A percentile compares a stretch with the other conserved stretches of the same genome.
Evolutionary conservation across 2,797 vertebrate species (phyloP).

Genomic region (Gobio occitaniae): DNA sequence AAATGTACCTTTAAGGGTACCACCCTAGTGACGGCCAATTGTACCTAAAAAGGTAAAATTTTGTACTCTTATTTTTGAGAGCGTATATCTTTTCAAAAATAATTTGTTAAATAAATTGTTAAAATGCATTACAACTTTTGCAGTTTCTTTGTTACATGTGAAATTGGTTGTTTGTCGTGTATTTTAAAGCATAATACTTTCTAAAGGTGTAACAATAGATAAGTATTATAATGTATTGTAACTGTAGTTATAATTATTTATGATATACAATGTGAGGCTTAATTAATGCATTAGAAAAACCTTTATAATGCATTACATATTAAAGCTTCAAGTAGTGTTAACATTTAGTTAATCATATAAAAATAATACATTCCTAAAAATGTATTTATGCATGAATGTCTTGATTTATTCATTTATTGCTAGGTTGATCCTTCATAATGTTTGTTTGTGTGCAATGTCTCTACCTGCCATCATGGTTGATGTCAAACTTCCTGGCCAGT

Average conservation of each 20-base stretch:
- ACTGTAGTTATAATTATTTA: neutral
- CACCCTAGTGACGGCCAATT: too few species aligned
- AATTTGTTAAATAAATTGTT: neutral
- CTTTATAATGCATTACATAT: neutral
- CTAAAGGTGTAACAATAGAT: neutral
- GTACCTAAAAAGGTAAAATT: too few species aligned
- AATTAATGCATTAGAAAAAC: neutral
- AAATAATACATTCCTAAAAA: too few species aligned
- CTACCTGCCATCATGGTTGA: constrained; percentile 61
- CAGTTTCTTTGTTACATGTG: neutral
- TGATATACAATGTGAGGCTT: neutral
- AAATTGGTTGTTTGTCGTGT: neutral
- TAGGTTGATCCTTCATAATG: neutral
- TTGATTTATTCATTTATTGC: neutral
- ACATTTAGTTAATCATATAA: neutral
- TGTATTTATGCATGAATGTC: neutral
- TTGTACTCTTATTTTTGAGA: too few species aligned
- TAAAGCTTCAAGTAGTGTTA: neutral
- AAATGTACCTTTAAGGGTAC: too few species aligned
- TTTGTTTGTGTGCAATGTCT: constrained; percentile 23
- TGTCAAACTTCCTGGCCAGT: constrained; percentile 62
- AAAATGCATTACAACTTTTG: neutral
- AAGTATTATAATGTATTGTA: neutral
- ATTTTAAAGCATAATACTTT: neutral
- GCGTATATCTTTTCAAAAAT: neutral